Conservation (phyloP, 2,113 vertebrate genomes). For the Apteryx owenii region DNA sequence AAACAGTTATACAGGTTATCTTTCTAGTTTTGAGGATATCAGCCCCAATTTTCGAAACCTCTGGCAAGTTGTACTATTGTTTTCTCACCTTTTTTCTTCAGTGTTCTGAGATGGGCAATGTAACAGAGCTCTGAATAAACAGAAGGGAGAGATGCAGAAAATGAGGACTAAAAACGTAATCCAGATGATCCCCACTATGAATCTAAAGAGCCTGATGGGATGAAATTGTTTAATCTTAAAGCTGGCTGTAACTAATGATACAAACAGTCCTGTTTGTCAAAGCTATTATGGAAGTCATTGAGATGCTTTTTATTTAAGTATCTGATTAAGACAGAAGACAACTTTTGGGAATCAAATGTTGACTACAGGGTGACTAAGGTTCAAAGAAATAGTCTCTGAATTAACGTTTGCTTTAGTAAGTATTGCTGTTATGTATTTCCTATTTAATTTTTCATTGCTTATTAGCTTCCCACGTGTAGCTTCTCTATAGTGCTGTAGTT, state of each 20-base stretch:
- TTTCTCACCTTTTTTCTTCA: neutral
- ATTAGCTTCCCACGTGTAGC: neutral
- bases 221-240: neutral
- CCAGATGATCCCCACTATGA: neutral
- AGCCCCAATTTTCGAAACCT: neutral
- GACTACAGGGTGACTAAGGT: neutral
- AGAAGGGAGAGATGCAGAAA: neutral
- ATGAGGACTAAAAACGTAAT: neutral
- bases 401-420: neutral
- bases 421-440: neutral
- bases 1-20: neutral
- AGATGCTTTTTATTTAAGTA: constrained; percentile 3
- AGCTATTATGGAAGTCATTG: neutral
- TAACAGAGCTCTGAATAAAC: neutral
- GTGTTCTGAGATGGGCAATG: neutral
- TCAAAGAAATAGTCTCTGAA: neutral
- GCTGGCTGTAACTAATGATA: neutral
- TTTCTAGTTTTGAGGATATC: neutral
- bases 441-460: neutral
- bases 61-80: neutral
- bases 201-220: neutral
- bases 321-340: neutral
- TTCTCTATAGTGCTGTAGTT: neutral
- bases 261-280: neutral
- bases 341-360: neutral